These are phyloP conservation scores for Acrobasis suavella DNA, from an alignment of 2,888 invertebrate species.

Conservation along the genomic window DNA sequence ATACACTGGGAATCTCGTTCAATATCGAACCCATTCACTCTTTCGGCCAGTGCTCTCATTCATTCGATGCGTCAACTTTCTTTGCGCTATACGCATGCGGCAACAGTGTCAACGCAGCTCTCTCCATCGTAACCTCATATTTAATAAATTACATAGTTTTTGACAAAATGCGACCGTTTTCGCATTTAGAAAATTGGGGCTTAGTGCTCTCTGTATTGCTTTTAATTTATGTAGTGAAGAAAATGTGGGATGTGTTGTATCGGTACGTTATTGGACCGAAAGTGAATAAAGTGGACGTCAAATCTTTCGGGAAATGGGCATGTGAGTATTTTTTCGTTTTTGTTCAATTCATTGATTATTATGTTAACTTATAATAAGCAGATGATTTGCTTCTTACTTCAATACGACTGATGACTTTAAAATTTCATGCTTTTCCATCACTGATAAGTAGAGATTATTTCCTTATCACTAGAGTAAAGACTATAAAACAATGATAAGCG, in stretches of 20 bases:
- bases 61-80: conserved; percentile 65
- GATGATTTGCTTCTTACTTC: too few species aligned
- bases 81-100: conserved; percentile 74
- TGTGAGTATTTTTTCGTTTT: conserved; percentile 78
- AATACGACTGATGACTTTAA: too few species aligned
- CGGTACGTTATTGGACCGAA: conserved; percentile 78
- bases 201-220: conserved; percentile 65
- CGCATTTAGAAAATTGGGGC: conserved; percentile 72
- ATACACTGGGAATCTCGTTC: conserved; percentile 34
- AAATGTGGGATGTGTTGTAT: conserved; percentile 51
- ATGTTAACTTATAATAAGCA: too few species aligned
- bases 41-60: conserved; percentile 32
- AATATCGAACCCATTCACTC: conserved; percentile 29
- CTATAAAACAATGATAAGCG: too few species aligned
- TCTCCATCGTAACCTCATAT: conserved; percentile 52
- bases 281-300: conserved; percentile 84
- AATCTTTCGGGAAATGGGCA: conserved; percentile 90
- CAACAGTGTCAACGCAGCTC: conserved; percentile 63
- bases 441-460: too few species aligned
- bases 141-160: conserved; percentile 27
- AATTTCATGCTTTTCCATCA: too few species aligned
- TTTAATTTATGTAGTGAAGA: conserved; percentile 50
- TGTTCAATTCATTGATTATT: too few species aligned
- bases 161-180: conserved; percentile 49
- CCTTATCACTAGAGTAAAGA: too few species aligned